Base-by-base conservation (phyloP, 1,140 invertebrate genomes). In the Drosophila quadrilineata region DNA sequence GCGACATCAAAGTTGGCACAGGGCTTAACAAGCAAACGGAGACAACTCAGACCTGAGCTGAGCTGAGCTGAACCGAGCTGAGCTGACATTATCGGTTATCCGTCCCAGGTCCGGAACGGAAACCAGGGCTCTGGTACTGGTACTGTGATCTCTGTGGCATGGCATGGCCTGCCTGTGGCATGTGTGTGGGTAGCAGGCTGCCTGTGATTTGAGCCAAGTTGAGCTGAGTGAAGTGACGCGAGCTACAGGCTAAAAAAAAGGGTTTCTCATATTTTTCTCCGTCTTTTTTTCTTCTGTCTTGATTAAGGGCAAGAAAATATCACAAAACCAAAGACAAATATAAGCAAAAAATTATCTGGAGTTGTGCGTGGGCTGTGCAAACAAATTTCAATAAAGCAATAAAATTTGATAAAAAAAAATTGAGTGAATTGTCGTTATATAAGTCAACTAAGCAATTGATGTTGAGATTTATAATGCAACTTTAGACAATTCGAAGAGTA, bases 121-220 rank as follows among this genome's bases (percentile, higher is more conserved):
- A n/a, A n/a, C n/a, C n/a, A n/a, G n/a, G 41, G 24, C 41, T 28
- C 22, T 45, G 41, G n/a, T n/a, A n/a, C n/a, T n/a, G n/a, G n/a
- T n/a, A n/a, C n/a, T n/a, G n/a, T n/a, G n/a, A n/a, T n/a, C n/a
- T n/a, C n/a, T n/a, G n/a, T n/a, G n/a, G n/a, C n/a, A n/a, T n/a
- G n/a, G n/a, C n/a, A n/a, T n/a, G n/a, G n/a, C n/a, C n/a, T n/a
- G n/a, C n/a, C 41, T 35, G 12, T 35, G 53, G 71, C 79, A 85
- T 74, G 77, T 84, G 77, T 85, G 77, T 84, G 76, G 77, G 76
- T 82, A 76, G 76, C 57, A 56, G 68, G n/a, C n/a, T n/a, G n/a
- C n/a, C 54, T 77, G 74, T 72, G 56, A 67, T 49, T 66, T 57
- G 45, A 58, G 57, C 43, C 58, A 29, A 43, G 8, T 16, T 21